Base-by-base conservation (phyloP, 2,797 vertebrate species). In the Oreortyx pictus region DNA sequence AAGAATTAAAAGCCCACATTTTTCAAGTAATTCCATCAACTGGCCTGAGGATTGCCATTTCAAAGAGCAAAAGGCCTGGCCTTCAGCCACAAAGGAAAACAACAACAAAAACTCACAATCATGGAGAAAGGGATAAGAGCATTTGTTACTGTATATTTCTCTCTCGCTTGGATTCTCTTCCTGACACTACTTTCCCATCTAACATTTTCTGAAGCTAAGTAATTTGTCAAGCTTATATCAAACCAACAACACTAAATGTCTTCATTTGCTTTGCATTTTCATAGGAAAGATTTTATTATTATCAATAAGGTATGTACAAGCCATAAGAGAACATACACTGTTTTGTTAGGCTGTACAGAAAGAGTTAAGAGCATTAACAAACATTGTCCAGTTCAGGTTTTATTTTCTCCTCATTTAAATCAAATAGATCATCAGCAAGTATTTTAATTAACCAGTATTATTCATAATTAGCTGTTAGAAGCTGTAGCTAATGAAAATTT, bases 401-500 rank as follows among this genome's bases (percentile, higher is more conserved):
- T 66, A 76, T 59, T 72, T 59, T 27, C 43, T 19, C 19, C n/a
- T 57, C 29, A 66, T 62, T 83, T 92, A 50, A 93, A 91, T 90
- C 79, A 87, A 85, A 76, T 13, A 35, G 54, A 85, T 39, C 47
- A 85, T 66, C 47, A 72, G 75, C 41, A 86, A 80, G 64, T 54
- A 88, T 59, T 84, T 70, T 84, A 93, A 95, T 89, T 92, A 93
- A 84, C 90, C 93, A 88, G 64, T 90, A 83, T 92, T 91, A 93
- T 82, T 94, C 62, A 64, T 90, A 95, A 94, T 94, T 90, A 95
- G 86, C 81, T 78, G 50, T 89, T 83, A 87, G 88, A 94, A 94
- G 72, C 78, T 66, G 59, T 29, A 82, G 73, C 87, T 96, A 95
- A 95, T 96, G 86, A 95, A 94, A 94, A 93, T 95, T 95, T 96